Base-by-base conservation (phyloP, 2,888 invertebrate genomes). In the Odiellus spinosus region DNA sequence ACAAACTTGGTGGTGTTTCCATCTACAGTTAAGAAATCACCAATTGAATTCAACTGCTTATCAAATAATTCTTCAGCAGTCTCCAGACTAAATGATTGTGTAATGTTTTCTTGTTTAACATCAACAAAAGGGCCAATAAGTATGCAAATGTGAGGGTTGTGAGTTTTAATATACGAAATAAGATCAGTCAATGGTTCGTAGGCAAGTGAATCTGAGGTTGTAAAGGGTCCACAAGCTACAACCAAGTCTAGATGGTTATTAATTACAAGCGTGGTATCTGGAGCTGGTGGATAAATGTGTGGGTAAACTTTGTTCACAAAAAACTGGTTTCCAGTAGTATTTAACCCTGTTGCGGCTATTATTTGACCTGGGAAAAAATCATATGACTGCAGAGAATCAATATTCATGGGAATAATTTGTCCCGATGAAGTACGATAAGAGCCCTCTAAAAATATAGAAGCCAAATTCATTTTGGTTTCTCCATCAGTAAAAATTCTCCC, bases 81-180 rank as follows among this genome's bases (percentile, higher is more conserved):
- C 8, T 26, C 26, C 8, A 6, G 5, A 26, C 26, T 26, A 26
- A 26, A 26, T 26, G 26, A 26, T 8, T 26, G 4, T 50, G 54
- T 52, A 32, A 56, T 48, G 8, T 55, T 52, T 34, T 53, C 50
- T 55, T 63, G 60, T 48, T 63, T 64, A 10, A 71, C 69, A 60
- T 88, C 86, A 45, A 90, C 63, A 63, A 90, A 84, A 1, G 91
- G 90, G 0, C 93, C 91, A 11, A 80, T 55, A 58, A 93, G 68
- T 52, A 93, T 74, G 35, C 83, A 73, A 17, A 88, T 68, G 63
- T 91, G 79, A 0, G 91, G 91, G 42, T 56, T 55, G 53, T 78
- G 71, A 12, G 75, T 70, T 47, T 66, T 67, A 1, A 86, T 74
- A 59, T 78, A 76, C 14, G 71, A 62, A 10, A 87, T 66, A 18